These are phyloP conservation scores for Helicoverpa zea DNA, from an alignment of 1,140 invertebrate species.

Conservation along the genomic window DNA sequence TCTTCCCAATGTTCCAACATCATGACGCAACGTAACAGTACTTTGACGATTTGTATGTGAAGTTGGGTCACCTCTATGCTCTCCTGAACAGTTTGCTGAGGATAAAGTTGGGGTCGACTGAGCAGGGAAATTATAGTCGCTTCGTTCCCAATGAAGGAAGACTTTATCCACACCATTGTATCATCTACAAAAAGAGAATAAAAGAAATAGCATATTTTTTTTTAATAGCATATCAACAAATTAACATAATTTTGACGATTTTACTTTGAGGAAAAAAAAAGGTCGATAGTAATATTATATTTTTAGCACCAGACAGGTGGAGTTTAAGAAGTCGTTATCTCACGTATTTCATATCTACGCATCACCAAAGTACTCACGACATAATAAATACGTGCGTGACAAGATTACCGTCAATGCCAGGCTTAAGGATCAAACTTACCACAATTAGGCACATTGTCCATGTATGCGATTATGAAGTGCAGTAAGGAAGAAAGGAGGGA, in stretches of 20 bases:
- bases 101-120: conserved; percentile 70
- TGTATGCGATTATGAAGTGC: conserved; percentile 86
- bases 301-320: not conserved
- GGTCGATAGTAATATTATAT: not conserved
- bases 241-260: not conserved
- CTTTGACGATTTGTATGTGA: conserved; percentile 76
- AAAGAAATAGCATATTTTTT: not conserved
- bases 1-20: conserved; percentile 64
- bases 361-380: not conserved
- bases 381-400: not conserved
- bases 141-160: conserved; percentile 74
- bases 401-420: conserved; percentile 4
- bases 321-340: conserved; percentile 10
- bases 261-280: no score
- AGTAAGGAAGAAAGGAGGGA: conserved; percentile 87
- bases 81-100: conserved; percentile 72
- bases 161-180: conserved; percentile 72
- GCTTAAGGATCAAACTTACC: conserved; percentile 56
- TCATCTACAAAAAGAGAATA: conserved; percentile 55
- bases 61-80: conserved; percentile 75
- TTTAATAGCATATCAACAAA: not conserved
- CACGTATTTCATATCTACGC: conserved; percentile 15
- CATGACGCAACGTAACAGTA: conserved; percentile 69
- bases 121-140: conserved; percentile 71
- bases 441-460: conserved; percentile 69